Percentiles rank a stretch among this genome's conserved stretches.
phyloP scores from a whole-genome alignment of 2,113 vertebrate species.

The Cyprinodon brontotheroides region DNA sequence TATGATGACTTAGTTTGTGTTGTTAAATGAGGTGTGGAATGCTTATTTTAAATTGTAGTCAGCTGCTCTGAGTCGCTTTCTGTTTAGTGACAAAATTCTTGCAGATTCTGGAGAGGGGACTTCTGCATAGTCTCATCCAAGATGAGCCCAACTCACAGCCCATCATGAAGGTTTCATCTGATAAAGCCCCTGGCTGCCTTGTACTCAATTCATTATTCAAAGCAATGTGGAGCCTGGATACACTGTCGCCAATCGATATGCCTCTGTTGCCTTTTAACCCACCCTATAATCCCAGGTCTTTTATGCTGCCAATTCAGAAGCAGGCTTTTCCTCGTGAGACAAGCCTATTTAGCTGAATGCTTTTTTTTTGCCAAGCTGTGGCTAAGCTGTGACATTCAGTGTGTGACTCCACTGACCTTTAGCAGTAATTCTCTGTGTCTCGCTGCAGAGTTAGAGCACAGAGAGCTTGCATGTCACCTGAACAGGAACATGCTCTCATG shows the following conservation, averaged over 20 bases:
- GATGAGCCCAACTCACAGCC: conserved; percentile 48
- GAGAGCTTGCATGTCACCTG: conserved; percentile 62
- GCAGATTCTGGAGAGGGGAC: conserved; percentile 53
- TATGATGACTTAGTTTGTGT: conserved; percentile 50
- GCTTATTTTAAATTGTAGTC: conserved; percentile 68
- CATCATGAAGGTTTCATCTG: conserved; percentile 53
- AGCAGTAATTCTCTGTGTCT: conserved; percentile 71
- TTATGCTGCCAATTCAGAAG: conserved; percentile 64
- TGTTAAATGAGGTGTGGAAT: conserved; percentile 65
- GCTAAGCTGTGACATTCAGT: conserved; percentile 77
- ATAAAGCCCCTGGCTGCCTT: conserved; percentile 53
- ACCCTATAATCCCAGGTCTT: conserved; percentile 67
- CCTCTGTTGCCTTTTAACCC: conserved; percentile 71
- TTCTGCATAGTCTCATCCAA: conserved; percentile 62
- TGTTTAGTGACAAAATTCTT: conserved; percentile 63
- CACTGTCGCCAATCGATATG: conserved; percentile 74
- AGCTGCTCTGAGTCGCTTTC: conserved; percentile 59
- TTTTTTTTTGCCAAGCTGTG: conserved; percentile 65
- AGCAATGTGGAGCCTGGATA: conserved; percentile 62
- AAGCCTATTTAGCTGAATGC: conserved; percentile 71
- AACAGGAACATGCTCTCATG: conserved; percentile 60
- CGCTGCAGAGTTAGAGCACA: conserved; percentile 47
- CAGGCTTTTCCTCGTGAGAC: conserved; percentile 59
- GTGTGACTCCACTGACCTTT: conserved; percentile 77
- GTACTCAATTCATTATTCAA: conserved; percentile 71